These are phyloP conservation scores for Meteorus colon DNA, from an alignment of 2,888 invertebrate species.

Conservation along the genomic window DNA sequence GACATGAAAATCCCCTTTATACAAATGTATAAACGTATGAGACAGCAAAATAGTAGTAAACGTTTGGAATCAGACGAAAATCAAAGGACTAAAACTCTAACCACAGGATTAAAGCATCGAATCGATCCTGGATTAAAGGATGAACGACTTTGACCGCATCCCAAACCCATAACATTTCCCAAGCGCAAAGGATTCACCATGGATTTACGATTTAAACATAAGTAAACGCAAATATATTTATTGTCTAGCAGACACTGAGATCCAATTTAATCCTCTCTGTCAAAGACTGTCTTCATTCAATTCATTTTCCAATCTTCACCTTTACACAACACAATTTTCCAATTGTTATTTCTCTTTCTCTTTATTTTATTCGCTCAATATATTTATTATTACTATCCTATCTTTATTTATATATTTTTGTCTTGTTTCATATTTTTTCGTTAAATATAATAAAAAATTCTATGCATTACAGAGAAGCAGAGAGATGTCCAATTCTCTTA, in stretches of 20 bases:
- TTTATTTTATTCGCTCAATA: no score
- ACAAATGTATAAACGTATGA: neutral
- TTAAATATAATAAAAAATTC: constrained; percentile 51
- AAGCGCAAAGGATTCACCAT: constrained; percentile 23
- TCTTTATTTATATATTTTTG: constrained; percentile 9
- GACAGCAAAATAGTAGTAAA: neutral
- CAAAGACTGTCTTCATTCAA: no score
- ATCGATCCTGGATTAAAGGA: constrained; percentile 60
- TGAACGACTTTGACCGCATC: constrained; percentile 53
- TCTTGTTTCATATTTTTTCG: neutral
- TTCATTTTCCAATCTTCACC: no score
- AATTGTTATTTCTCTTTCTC: no score
- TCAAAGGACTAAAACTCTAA: constrained; percentile 54
- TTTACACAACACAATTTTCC: no score
- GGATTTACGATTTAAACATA: neutral
- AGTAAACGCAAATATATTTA: neutral
- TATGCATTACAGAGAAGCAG: constrained; percentile 47
- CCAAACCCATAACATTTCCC: neutral
- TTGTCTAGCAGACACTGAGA: neutral
- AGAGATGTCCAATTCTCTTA: constrained; percentile 40
- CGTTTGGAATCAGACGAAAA: constrained; percentile 46
- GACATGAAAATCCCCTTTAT: neutral
- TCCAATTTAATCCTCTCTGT: neutral
- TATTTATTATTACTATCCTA: constrained; percentile 15
- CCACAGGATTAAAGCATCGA: constrained; percentile 57